phyloP scores from a whole-genome alignment of 2,888 invertebrate genomes.

The Microctonus aethiopoides region DNA sequence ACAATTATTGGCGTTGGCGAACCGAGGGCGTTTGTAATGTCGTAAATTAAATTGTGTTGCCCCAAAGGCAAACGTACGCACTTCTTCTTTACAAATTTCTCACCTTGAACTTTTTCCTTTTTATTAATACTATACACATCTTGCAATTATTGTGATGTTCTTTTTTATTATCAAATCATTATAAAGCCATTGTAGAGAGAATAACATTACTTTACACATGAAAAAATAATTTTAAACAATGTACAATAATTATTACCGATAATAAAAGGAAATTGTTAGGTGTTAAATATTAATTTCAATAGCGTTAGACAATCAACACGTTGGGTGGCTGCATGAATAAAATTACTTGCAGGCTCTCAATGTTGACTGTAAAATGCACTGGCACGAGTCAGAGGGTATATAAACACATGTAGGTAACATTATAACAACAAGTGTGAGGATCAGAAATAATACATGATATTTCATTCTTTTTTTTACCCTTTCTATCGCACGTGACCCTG shows the following conservation, averaged over 20 bases:
- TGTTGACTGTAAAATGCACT: not conserved
- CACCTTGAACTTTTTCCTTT: not conserved
- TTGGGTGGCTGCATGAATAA: not conserved
- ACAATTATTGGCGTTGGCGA: slow-evolving; percentile 23
- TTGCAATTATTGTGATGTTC: not conserved
- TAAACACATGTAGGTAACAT: not conserved
- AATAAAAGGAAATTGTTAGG: not conserved
- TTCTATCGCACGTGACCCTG: not conserved
- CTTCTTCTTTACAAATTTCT: slow-evolving; percentile 1
- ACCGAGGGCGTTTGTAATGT: slow-evolving; percentile 16
- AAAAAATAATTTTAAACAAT: not conserved
- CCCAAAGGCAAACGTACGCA: not conserved
- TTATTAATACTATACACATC: not conserved
- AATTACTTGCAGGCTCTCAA: not conserved
- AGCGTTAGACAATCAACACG: not conserved
- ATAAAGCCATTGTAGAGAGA: not conserved
- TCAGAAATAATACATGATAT: not conserved
- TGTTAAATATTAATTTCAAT: not conserved
- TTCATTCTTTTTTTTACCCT: not conserved
- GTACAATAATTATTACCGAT: not conserved
- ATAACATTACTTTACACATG: not conserved
- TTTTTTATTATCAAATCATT: not conserved
- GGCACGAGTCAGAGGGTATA: not conserved
- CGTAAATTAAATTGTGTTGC: slow-evolving; percentile 3
- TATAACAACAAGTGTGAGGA: not conserved